Evolutionary conservation across 2,797 vertebrate genomes (phyloP).

Genomic region (Sphenodon punctatus): DNA sequence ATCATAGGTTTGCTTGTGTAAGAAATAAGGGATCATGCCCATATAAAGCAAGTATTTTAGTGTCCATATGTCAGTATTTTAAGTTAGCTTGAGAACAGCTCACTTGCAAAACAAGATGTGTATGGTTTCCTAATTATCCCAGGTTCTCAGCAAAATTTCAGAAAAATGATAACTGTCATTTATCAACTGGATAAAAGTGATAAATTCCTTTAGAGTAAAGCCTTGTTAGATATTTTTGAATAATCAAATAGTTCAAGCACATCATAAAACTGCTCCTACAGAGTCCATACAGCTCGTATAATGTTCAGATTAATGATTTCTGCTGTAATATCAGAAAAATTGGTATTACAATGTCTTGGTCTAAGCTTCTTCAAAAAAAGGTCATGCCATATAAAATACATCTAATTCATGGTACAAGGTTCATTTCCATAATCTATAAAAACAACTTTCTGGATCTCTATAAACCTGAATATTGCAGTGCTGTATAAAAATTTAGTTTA

Average conservation of each 20-base stretch:
- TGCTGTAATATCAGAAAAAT: background rate
- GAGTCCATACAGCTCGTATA: background rate
- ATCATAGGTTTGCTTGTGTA: background rate
- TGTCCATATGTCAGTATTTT: no score
- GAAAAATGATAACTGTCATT: background rate
- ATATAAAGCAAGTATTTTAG: no score
- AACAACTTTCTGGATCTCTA: background rate
- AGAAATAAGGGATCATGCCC: no score
- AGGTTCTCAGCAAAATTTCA: no score
- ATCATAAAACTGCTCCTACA: rapidly evolving
- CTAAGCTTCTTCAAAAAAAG: background rate
- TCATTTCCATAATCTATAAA: background rate
- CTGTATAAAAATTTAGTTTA: rapidly evolving
- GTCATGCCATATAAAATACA: background rate
- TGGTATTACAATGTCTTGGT: background rate
- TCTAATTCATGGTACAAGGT: background rate
- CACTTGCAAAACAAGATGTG: no score
- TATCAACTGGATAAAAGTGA: no score
- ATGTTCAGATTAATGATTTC: background rate
- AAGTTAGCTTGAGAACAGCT: no score
- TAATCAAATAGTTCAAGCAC: background rate
- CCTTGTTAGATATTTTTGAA: no score
- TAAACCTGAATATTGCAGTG: background rate
- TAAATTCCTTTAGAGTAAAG: no score
- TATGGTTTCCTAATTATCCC: no score